A percentile compares a stretch with the other conserved stretches of the same genome.
Conservation (phyloP, 2,888 invertebrate genomes). For the Dryococelus australis region DNA sequence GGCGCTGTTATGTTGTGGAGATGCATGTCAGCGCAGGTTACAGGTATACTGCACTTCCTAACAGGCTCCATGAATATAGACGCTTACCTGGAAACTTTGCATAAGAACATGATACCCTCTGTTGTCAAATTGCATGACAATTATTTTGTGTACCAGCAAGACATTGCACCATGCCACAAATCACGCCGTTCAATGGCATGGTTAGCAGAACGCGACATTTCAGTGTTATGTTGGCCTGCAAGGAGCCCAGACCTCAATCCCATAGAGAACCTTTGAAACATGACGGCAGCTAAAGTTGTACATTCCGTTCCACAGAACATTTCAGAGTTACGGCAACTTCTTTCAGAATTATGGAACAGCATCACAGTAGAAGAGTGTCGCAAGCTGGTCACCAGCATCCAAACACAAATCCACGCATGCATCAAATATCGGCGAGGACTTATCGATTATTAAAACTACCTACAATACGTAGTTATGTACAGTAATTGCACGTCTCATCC, state of each 20-base stretch:
- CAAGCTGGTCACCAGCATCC: neutral
- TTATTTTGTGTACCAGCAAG: no score
- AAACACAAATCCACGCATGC: neutral
- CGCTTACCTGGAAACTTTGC: no score
- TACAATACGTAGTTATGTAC: no score
- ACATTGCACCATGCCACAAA: no score
- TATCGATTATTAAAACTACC: neutral
- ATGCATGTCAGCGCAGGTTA: neutral
- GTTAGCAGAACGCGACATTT: neutral
- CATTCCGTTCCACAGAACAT: neutral
- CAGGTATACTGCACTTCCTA: neutral
- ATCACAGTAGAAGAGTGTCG: neutral
- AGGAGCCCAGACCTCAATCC: constrained; percentile 17
- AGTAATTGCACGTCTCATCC: no score
- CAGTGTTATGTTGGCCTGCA: neutral
- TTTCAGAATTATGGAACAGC: neutral
- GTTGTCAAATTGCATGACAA: no score
- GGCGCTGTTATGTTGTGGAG: no score
- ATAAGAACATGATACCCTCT: no score
- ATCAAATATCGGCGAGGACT: neutral
- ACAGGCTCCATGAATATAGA: neutral
- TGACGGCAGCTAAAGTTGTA: neutral
- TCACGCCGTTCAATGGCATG: no score
- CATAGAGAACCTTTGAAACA: neutral
- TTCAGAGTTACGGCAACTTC: neutral